phyloP scores from a whole-genome alignment of 1,140 invertebrate species.

The Condylostylus longicornis region DNA sequence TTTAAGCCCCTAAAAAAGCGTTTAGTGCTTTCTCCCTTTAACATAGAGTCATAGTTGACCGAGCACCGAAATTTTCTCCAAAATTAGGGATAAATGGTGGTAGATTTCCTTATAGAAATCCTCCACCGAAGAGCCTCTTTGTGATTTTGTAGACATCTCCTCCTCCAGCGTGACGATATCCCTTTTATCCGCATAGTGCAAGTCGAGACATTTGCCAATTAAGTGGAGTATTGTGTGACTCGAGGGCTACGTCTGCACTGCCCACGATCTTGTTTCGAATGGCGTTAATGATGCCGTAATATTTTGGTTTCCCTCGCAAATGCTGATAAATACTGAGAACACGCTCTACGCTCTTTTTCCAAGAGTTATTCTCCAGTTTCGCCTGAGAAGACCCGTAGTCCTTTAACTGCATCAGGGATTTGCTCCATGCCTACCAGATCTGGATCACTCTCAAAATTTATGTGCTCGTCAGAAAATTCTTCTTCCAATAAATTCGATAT shows the following conservation, averaged over 20 bases:
- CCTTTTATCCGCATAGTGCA: conserved; percentile 10
- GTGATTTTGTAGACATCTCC: conserved; percentile 6
- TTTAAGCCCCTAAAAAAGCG: not conserved
- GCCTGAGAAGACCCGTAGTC: conserved; percentile 3
- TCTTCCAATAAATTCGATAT: no score
- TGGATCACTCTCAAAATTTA: no score
- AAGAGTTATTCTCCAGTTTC: conserved; percentile 1
- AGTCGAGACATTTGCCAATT: conserved; percentile 9
- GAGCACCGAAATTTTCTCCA: not conserved
- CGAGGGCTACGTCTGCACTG: conserved; percentile 7
- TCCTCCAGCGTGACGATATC: conserved; percentile 10
- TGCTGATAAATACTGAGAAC: conserved; percentile 3
- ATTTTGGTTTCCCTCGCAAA: conserved; percentile 6
- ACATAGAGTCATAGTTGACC: not conserved
- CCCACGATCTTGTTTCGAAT: conserved; percentile 10
- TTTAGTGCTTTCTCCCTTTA: conserved; percentile 2
- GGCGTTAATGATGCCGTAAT: conserved; percentile 9
- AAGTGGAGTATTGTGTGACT: conserved; percentile 10
- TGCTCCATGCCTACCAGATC: no score
- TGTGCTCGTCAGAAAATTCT: no score
- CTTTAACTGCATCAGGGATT: no score
- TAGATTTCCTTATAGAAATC: conserved; percentile 8
- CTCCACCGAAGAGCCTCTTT: conserved; percentile 5
- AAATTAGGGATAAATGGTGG: not conserved
- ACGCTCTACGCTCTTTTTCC: conserved; percentile 8